Evolutionary conservation across 2,888 invertebrate genomes (phyloP), one percentile per base, ranked within the genome.

Genomic region (Meliscaeva auricollis): DNA sequence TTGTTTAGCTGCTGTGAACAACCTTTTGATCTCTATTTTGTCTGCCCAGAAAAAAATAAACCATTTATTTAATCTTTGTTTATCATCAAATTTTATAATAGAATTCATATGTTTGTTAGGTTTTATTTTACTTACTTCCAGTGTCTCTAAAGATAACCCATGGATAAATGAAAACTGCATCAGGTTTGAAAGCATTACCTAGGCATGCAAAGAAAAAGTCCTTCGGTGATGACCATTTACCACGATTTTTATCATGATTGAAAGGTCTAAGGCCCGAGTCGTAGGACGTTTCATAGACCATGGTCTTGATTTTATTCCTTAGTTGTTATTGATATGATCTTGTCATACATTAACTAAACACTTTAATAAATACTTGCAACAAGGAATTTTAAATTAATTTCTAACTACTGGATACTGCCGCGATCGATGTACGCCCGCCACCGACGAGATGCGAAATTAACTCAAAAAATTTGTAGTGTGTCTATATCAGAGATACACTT

Each of bases 141-240:
- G 5, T 38, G 89, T 87, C 17, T 90, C 89, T 13, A 73, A 84
- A 22, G 88, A 89, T 8, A 81, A 89, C 88, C 88, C 88, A 89
- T 0, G 90, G 96, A 91, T 96, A 95, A 87, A 96, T 93, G 95
- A 95, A 95, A 46, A 97, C 94, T 89, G 96, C 95, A 87, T 96
- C 96, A 80, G 97, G 94, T 56, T 96, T 96, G 50, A 97, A 96
- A 1, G 96, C 96, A 88, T 96, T 96, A 3, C 96, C 96, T 58
- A 96, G 94, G 89, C 96, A 96, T 50, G 96, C 96, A 78, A 96
- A 93, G 38, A 97, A 92, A 90, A 96, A 97, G 91, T 97, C 97
- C 60, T 94, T 92, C 90, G 96, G 95, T 80, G 93, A 94, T 52
- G 94, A 94, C 96, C 96, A 97, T 88, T 94, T 94, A 56, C 96